Conservation (phyloP, 2,888 invertebrate species). For the Cheilosia vulpina region DNA sequence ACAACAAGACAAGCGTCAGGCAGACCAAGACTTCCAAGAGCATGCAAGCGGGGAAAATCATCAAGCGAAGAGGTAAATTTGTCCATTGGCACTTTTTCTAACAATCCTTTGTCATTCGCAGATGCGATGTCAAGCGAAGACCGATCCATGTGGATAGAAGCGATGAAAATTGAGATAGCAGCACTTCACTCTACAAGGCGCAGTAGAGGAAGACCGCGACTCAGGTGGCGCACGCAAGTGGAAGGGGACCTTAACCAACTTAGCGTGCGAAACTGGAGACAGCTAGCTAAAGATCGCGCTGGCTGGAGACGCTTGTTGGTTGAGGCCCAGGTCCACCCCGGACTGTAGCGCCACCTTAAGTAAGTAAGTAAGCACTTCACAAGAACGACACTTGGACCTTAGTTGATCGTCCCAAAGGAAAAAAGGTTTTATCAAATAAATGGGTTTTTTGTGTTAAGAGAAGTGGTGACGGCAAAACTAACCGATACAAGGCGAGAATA, state of each 20-base stretch:
- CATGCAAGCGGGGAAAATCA: neutral
- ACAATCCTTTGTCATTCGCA: conserved; percentile 1
- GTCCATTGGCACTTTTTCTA: neutral
- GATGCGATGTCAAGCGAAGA: neutral
- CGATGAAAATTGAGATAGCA: neutral
- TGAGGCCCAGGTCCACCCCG: too few species aligned
- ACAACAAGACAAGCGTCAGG: neutral
- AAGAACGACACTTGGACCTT: neutral
- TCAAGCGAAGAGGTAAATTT: neutral
- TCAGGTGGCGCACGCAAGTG: too few species aligned
- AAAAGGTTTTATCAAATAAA: too few species aligned
- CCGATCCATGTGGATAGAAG: conserved; percentile 8
- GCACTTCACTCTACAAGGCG: too few species aligned
- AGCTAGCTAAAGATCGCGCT: too few species aligned
- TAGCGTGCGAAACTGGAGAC: too few species aligned
- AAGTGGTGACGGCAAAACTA: neutral
- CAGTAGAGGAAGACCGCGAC: too few species aligned
- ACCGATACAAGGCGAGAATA: neutral
- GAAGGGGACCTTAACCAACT: too few species aligned
- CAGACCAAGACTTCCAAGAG: neutral
- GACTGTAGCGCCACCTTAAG: too few species aligned
- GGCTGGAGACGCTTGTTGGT: too few species aligned
- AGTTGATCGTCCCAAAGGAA: neutral
- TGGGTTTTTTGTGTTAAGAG: neutral
- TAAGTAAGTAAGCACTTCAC: too few species aligned